Evolutionary conservation across 1,140 invertebrate genomes (phyloP), one percentile per base, ranked within the genome.

Genomic region (Dufourea novaeangliae): DNA sequence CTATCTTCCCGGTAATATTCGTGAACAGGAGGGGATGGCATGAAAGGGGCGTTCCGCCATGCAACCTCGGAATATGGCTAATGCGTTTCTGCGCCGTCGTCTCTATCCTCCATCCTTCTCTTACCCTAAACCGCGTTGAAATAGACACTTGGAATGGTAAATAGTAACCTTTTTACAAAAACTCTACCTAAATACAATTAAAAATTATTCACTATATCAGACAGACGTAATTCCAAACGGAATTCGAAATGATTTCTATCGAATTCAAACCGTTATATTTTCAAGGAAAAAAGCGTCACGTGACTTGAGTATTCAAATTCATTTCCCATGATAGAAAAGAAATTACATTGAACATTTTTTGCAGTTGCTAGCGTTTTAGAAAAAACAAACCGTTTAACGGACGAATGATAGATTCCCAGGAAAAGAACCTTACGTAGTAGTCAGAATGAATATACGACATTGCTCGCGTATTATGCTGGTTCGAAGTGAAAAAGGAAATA

Each of bases 31-130:
- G 74, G 62, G 79, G 44, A 80, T 56, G 79, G 59, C 22, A 78
- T 34, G 67, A 72, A 72, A 89, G 88, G 89, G 90, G 90, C 88
- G 90, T 91, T 91, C 83, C 90, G 90, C 90, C 86, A 88, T 91
- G 90, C 90, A 91, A 90, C 84, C 90, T 85, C 85, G 88, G 88
- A 91, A 91, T 91, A 91, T 85, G 88, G 87, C 86, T 86, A 88
- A 89, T 89, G 87, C 83, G 87, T 89, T 84, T 89, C 83, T 78
- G 80, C 56, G 78, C 79, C 64, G 85, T 85, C 84, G 84, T 74
- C 54, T 72, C 54, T 72, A 57, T 29, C 32, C 44, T 44, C 25
- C 82, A 80, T 70, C 69, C 52, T 76, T 81, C 80, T 78, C 72
- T 84, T 71, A 27, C 41, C 11, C n/a, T 20, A 2, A 2, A 61